phyloP scores from a whole-genome alignment of 2,797 vertebrate species.

The Carduelis carduelis region DNA sequence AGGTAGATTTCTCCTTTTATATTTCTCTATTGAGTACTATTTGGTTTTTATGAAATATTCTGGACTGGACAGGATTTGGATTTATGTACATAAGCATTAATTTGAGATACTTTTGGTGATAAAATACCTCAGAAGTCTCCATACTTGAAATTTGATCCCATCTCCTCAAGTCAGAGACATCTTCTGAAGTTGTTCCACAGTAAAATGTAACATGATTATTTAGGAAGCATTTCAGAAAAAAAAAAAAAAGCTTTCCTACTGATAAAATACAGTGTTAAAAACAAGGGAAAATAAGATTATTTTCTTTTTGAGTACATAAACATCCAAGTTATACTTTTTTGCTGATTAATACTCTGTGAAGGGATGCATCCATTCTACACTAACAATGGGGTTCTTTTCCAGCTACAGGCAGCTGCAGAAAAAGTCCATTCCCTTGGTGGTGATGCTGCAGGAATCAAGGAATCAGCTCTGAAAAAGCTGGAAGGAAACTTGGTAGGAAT shows the following conservation, averaged over 20 bases:
- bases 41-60: not conserved
- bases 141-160: not conserved
- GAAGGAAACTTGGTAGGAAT: constrained; percentile 73
- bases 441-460: constrained; percentile 42
- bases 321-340: not conserved
- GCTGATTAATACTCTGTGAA: not conserved
- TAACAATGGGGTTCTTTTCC: not conserved
- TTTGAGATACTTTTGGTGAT: not conserved
- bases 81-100: not conserved
- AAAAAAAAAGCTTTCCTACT: not conserved
- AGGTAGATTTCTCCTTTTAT: not conserved
- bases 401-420: constrained; percentile 68
- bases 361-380: not conserved
- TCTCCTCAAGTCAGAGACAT: not conserved
- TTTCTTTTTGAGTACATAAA: not conserved
- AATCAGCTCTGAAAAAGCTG: constrained; percentile 18
- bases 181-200: not conserved
- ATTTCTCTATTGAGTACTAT: not conserved
- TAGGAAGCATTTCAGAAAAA: not conserved
- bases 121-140: not conserved
- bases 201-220: not conserved
- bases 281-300: not conserved
- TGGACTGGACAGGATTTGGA: not conserved
- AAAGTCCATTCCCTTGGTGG: constrained; percentile 52
- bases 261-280: not conserved